phyloP scores from a whole-genome alignment of 2,888 invertebrate species.

The Penaeus monodon region DNA sequence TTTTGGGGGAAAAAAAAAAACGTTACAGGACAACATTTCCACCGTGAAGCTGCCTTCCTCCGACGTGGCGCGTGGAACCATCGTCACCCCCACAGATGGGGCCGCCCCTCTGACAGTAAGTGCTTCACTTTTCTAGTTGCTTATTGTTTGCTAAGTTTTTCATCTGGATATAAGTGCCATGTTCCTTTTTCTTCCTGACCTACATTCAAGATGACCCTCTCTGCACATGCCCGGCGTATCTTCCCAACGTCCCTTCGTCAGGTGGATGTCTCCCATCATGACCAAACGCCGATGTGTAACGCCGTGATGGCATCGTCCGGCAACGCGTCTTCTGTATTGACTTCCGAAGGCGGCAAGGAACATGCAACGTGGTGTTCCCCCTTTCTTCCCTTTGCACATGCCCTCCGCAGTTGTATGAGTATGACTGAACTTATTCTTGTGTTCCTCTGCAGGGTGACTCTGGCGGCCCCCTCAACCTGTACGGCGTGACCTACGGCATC shows the following conservation, averaged over 20 bases:
- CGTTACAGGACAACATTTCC: constrained; percentile 14
- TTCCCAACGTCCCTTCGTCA: constrained; percentile 25
- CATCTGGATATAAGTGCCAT: too few species aligned
- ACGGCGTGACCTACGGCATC: too few species aligned
- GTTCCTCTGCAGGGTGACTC: neutral
- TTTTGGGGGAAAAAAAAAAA: too few species aligned
- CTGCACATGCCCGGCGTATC: neutral
- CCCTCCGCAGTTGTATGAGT: neutral
- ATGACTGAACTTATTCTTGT: too few species aligned
- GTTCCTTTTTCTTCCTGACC: too few species aligned
- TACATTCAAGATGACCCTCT: too few species aligned
- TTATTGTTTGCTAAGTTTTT: too few species aligned
- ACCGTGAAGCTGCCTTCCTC: constrained; percentile 12
- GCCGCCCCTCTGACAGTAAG: constrained; percentile 29
- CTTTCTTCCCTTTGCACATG: too few species aligned
- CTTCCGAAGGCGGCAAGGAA: constrained; percentile 50
- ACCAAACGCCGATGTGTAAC: constrained; percentile 34
- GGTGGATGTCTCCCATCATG: constrained; percentile 32
- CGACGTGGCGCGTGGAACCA: neutral
- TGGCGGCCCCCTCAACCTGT: too few species aligned
- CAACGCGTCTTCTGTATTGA: constrained; percentile 50
- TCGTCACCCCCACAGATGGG: constrained; percentile 34
- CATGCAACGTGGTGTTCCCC: too few species aligned
- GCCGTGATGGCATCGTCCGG: constrained; percentile 23
- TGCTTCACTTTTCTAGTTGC: neutral